These are phyloP conservation scores for Caenorhabditis sp. DNA, from an alignment of 2,888 invertebrate genomes.

Conservation along the genomic window DNA sequence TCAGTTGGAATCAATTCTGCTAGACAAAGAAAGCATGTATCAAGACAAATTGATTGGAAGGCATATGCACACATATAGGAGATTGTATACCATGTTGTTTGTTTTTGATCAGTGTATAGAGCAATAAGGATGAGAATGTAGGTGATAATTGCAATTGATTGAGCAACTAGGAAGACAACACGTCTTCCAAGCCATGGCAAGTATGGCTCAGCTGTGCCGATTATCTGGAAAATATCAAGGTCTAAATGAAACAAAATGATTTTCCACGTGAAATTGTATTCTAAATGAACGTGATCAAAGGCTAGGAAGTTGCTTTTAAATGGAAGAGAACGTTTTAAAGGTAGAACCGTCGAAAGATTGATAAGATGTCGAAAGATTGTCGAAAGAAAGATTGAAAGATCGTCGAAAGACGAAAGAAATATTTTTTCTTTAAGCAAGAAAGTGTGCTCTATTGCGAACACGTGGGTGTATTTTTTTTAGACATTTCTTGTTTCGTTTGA, in stretches of 20 bases:
- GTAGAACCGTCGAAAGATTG: too few species aligned
- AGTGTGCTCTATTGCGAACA: too few species aligned
- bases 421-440: too few species aligned
- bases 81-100: conserved; percentile 26
- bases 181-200: conserved; percentile 34
- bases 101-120: conserved; percentile 23
- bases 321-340: too few species aligned
- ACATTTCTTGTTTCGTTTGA: too few species aligned
- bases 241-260: background rate
- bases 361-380: too few species aligned
- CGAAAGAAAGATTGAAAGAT: too few species aligned
- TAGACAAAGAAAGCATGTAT: conserved; percentile 23
- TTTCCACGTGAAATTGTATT: too few species aligned
- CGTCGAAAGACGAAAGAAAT: too few species aligned
- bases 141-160: conserved; percentile 22
- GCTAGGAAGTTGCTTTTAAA: conserved; percentile 14
- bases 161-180: conserved; percentile 14
- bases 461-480: too few species aligned
- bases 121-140: conserved; percentile 20
- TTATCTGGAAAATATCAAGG: conserved; percentile 2
- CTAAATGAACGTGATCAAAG: too few species aligned
- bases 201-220: conserved; percentile 30
- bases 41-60: conserved; percentile 26
- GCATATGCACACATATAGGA: conserved; percentile 33
- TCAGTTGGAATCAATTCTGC: conserved; percentile 40